Evolutionary conservation across 2,797 vertebrate species (phyloP).

Genomic region (Tadarida brasiliensis): DNA sequence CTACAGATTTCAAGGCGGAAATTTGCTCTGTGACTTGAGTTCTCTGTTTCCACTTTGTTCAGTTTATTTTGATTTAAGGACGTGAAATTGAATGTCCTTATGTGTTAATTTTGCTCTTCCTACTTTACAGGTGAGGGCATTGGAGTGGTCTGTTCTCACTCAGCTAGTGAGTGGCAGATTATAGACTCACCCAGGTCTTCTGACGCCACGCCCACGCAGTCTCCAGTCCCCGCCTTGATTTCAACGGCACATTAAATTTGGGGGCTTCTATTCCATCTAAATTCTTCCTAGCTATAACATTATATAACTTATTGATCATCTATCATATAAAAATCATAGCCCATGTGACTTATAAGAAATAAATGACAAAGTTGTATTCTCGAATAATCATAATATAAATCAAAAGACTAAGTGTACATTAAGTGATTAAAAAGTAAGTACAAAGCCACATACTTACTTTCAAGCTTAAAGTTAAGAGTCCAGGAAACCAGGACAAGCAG

Average conservation of each 20-base stretch:
- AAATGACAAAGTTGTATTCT: not conserved
- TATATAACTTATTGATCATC: not conserved
- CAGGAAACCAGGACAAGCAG: too few species aligned
- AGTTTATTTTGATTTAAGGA: not conserved
- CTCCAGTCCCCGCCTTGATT: not conserved
- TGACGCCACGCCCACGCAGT: not conserved
- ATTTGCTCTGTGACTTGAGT: not conserved
- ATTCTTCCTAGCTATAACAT: not conserved
- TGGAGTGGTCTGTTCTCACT: not conserved
- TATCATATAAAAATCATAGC: not conserved
- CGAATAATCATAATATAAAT: not conserved
- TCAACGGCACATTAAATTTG: not conserved
- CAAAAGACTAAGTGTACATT: not conserved
- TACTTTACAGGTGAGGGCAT: not conserved
- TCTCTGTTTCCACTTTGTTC: not conserved
- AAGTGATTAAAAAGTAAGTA: not conserved
- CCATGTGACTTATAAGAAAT: not conserved
- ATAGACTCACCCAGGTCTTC: not conserved
- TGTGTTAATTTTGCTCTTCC: not conserved
- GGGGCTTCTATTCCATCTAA: not conserved
- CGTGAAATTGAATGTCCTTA: not conserved
- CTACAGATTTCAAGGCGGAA: not conserved
- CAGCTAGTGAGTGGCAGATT: not conserved
- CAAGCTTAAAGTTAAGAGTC: too few species aligned
- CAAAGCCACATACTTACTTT: not conserved